Evolutionary conservation across 2,113 vertebrate species (phyloP).

Genomic region (Takifugu bimaculatus): DNA sequence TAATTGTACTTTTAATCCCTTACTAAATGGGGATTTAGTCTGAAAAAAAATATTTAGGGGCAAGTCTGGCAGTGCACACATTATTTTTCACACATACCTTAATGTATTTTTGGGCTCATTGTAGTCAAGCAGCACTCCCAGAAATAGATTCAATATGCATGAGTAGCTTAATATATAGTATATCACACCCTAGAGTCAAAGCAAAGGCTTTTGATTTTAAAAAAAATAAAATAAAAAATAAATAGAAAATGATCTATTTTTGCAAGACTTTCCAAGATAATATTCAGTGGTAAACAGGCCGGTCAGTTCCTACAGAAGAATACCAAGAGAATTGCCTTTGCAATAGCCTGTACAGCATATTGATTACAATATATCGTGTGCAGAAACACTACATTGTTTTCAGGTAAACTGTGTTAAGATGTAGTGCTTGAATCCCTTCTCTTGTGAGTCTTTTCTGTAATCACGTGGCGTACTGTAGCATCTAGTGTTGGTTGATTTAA

Average conservation of each 20-base stretch:
- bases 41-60: constrained; percentile 36
- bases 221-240: neutral
- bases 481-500: constrained; percentile 58
- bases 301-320: constrained; percentile 49
- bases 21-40: constrained; percentile 41
- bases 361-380: constrained; percentile 60
- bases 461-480: constrained; percentile 59
- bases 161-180: constrained; percentile 50
- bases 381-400: constrained; percentile 60
- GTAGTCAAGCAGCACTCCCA: too few relatives aligned
- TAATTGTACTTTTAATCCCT: constrained; percentile 59
- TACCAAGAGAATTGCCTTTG: constrained; percentile 64
- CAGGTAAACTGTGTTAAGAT: constrained; percentile 63
- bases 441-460: constrained; percentile 64
- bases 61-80: constrained; percentile 37
- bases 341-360: constrained; percentile 64
- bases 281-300: constrained; percentile 46
- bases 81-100: constrained; percentile 39
- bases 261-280: constrained; percentile 66
- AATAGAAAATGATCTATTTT: constrained; percentile 68
- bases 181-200: constrained; percentile 40
- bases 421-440: constrained; percentile 61
- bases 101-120: neutral
- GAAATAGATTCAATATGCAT: constrained; percentile 47
- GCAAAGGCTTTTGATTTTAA: constrained; percentile 57